These are phyloP conservation scores for Zaprionus bogoriensis DNA, from an alignment of 2,888 invertebrate genomes.

Conservation along the genomic window DNA sequence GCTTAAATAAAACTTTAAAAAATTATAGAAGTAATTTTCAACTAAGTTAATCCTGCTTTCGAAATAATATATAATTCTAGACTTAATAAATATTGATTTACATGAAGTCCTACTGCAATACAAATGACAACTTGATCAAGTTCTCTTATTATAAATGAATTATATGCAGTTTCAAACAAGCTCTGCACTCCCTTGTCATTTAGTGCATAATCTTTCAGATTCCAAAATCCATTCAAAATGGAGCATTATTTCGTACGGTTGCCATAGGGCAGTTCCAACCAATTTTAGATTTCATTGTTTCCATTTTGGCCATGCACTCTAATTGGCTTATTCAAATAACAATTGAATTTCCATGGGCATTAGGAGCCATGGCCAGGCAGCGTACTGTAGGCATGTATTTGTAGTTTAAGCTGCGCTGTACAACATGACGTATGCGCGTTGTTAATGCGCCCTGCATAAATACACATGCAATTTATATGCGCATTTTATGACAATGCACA, in stretches of 20 bases:
- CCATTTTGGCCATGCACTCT: neutral
- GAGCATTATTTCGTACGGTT: neutral
- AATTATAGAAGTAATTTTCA: no score
- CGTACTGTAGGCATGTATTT: conserved; percentile 1
- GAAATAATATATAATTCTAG: no score
- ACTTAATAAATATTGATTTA: no score
- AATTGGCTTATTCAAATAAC: conserved; percentile 24
- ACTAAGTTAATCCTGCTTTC: no score
- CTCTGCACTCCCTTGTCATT: neutral
- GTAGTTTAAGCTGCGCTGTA: conserved; percentile 31
- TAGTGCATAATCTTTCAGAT: neutral
- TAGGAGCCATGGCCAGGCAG: neutral
- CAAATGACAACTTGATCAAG: no score
- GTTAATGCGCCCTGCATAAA: conserved; percentile 65
- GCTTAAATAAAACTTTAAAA: no score
- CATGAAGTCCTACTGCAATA: no score
- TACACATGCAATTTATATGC: conserved; percentile 63
- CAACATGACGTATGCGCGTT: conserved; percentile 66
- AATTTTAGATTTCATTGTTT: neutral
- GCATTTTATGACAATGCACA: conserved; percentile 62
- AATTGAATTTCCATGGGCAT: conserved; percentile 21
- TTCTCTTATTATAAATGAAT: no score
- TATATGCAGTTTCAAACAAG: no score
- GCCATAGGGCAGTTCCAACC: neutral
- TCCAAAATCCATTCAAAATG: neutral